Conservation (phyloP, 1,140 invertebrate species). For the Anastatus disparis region DNA sequence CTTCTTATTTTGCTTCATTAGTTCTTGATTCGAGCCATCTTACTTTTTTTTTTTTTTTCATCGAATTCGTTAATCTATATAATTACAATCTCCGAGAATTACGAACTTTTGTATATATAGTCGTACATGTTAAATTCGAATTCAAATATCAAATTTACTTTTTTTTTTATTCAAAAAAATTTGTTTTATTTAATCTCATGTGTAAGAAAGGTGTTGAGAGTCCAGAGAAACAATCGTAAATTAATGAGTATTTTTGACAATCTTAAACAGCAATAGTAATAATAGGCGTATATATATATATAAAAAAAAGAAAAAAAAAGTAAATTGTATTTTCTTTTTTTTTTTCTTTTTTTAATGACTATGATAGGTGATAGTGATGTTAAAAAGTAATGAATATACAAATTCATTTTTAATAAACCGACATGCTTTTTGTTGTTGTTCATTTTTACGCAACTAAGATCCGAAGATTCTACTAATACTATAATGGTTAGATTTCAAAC, state of each 20-base stretch:
- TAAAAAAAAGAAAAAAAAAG: slow-evolving; percentile 23
- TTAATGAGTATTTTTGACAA: slow-evolving; percentile 33
- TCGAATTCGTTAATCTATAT: slow-evolving; percentile 9
- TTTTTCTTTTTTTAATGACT: slow-evolving; percentile 23
- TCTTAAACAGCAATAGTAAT: slow-evolving; percentile 38
- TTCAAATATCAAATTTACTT: background rate
- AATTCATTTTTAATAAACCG: slow-evolving; percentile 42
- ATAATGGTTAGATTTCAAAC: slow-evolving; percentile 44
- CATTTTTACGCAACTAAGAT: slow-evolving; percentile 44
- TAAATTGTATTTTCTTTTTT: slow-evolving; percentile 5
- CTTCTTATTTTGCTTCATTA: background rate
- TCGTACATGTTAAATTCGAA: background rate
- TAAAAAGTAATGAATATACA: slow-evolving; percentile 40
- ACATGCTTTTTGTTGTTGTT: slow-evolving; percentile 44
- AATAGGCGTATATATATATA: slow-evolving; percentile 35
- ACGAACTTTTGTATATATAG: slow-evolving; percentile 1
- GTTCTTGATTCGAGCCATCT: background rate
- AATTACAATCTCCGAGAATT: slow-evolving; percentile 4
- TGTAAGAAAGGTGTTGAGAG: slow-evolving; percentile 41
- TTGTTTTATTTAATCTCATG: slow-evolving; percentile 25
- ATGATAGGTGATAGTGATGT: slow-evolving; percentile 40
- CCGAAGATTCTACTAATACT: slow-evolving; percentile 43
- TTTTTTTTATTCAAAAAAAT: background rate
- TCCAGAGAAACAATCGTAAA: slow-evolving; percentile 33
- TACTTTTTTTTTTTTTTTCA: background rate